Conservation (phyloP, 2,113 vertebrate species). For the Myotis brandtii region DNA sequence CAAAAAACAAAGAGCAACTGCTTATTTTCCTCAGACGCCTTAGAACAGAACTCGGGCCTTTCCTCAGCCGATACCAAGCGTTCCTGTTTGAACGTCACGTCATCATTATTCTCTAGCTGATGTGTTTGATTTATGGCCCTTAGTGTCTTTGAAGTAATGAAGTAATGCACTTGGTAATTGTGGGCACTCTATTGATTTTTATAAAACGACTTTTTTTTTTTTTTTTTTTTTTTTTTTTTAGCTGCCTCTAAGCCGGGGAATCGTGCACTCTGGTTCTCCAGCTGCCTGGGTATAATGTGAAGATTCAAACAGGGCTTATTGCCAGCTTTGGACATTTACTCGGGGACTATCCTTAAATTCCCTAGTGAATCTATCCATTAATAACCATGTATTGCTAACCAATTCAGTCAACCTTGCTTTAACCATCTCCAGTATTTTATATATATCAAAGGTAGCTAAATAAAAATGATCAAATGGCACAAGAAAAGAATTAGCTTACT, state of each 20-base stretch:
- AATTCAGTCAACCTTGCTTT: conserved; percentile 75
- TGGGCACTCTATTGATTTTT: conserved; percentile 85
- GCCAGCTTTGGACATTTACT: conserved; percentile 68
- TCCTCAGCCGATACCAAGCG: conserved; percentile 23
- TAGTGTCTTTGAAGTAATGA: conserved; percentile 83
- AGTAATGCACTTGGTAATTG: conserved; percentile 83
- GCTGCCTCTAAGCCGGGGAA: conserved; percentile 76
- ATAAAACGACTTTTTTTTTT: conserved; percentile 80
- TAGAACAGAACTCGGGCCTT: conserved; percentile 1
- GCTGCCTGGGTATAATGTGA: conserved; percentile 67
- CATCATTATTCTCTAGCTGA: conserved; percentile 73
- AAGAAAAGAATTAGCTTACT: conserved; percentile 77
- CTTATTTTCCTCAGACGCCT: not conserved
- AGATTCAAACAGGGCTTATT: conserved; percentile 73
- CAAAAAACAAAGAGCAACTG: not conserved
- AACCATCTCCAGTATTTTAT: conserved; percentile 71
- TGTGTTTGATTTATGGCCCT: conserved; percentile 81
- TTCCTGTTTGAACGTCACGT: conserved; percentile 66
- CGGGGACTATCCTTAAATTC: conserved; percentile 74
- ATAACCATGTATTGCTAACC: conserved; percentile 72
- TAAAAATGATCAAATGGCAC: conserved; percentile 76
- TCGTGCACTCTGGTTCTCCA: conserved; percentile 70
- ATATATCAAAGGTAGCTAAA: conserved; percentile 74
- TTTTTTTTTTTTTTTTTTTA: conserved; percentile 56
- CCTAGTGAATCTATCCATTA: conserved; percentile 72